Conservation (phyloP, 2,113 vertebrate genomes). For the Grammomys dolichurus region DNA sequence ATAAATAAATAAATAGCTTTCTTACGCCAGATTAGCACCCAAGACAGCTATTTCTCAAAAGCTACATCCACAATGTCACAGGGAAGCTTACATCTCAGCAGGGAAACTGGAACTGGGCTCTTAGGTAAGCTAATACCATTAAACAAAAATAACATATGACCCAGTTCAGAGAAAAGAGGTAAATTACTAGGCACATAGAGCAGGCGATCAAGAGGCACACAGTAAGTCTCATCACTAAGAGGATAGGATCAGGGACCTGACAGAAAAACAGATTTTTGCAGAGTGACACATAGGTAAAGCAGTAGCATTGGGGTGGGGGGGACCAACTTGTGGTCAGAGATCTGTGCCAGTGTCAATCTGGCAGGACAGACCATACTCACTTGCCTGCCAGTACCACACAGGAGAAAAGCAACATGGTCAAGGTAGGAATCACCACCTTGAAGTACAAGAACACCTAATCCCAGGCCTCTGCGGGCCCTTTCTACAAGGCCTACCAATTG, state of each 20-base stretch:
- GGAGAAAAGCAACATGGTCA: slow-evolving; percentile 28
- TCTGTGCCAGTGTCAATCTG: background rate
- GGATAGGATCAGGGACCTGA: background rate
- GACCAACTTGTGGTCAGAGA: background rate
- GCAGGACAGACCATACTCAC: slow-evolving; percentile 10
- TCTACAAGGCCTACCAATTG: background rate
- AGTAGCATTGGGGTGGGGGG: background rate
- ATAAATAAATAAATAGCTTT: background rate
- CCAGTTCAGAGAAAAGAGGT: background rate
- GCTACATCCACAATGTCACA: background rate
- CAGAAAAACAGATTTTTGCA: background rate
- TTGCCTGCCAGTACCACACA: background rate
- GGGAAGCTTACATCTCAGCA: background rate
- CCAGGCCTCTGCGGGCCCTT: background rate
- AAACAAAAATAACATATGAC: slow-evolving; percentile 28
- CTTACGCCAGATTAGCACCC: background rate
- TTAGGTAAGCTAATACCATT: slow-evolving; percentile 18
- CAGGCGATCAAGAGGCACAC: background rate
- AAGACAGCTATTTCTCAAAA: background rate
- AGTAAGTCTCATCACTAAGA: background rate
- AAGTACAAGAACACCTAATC: slow-evolving; percentile 36
- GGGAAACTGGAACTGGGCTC: slow-evolving; percentile 33
- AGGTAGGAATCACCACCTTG: background rate
- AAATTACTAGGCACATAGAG: background rate
- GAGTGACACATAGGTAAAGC: background rate